Base-by-base conservation (phyloP, 2,888 invertebrate genomes). In the Carpatolechia fugitivella region DNA sequence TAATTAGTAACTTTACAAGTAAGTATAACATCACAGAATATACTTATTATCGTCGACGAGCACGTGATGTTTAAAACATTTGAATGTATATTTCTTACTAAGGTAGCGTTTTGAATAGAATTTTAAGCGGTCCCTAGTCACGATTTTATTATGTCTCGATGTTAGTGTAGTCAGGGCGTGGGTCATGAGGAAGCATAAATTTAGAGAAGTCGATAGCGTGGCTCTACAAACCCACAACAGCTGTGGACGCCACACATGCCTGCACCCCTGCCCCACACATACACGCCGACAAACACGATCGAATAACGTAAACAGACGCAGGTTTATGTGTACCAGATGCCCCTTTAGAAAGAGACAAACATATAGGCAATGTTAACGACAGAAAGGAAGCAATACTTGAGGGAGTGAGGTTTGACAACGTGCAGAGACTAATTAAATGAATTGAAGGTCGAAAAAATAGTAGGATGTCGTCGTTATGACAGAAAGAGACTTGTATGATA, bases 241-340 rank as follows among this genome's bases (percentile, higher is more conserved):
- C 89, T 89, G 89, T 90, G 85, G 81, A 81, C 80, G 76, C 80
- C 76, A 85, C 85, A 85, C 86, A 82, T 70, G 76, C 75, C 61
- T 69, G 79, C 85, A 82, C 86, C 89, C 87, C 84, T 84, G 74
- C 72, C 70, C 72, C 80, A 81, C 78, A 78, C 78, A 67, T 57
- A 57, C 62, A 60, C 63, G 18, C 18, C 18, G 40, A 69, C 63
- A 54, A 64, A 69, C 69, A 71, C 74, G 74, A 78, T 81, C 68
- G 78, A 71, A 62, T 70, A 81, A 82, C 83, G 81, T 89, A 88
- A 88, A 88, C 88, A 89, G 72, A 76, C 80, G 74, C 79, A 85
- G 82, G 83, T 85, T 85, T 88, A 85, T 87, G 86, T 86, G 79
- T 79, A 84, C 87, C 90, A 90, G 88, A 89, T 90, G 90, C 87